Evolutionary conservation across 1,140 invertebrate species (phyloP), one percentile per base, ranked within the genome.

Genomic region (Leptinotarsa lineolata): DNA sequence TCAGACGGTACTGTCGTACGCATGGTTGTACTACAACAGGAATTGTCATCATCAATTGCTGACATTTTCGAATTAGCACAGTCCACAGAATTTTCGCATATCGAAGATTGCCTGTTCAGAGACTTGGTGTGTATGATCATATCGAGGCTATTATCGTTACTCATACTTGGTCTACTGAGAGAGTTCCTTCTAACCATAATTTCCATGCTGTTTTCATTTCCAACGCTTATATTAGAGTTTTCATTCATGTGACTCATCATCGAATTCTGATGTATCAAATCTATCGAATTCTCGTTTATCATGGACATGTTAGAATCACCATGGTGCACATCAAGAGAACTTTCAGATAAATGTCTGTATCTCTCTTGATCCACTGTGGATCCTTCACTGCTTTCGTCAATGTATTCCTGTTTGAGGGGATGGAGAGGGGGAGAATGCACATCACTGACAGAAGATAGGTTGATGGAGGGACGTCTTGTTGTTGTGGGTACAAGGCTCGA

Each of bases 311-410:
- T 85, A 11, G 83, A 82, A 66, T 84, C 82, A 11, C 83, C 83
- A 24, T 81, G 80, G 71, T 85, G 82, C 0, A 84, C 83, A 70
- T 85, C 85, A 63, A 86, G 76, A n/a, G 83, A 84, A 76, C 82
- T 85, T 75, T 85, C 81, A 65, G 84, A 82, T 63, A 81, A 76
- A 76, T 82, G 78, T 58, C 83, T 72, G 72, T 80, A 83, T 2
- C 82, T 75, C n/a, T 75, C 79, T 44, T 77, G 76, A 22, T 85
- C 85, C 8, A 86, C 74, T 30, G 89, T 83, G 61, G 88, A 89
- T 72, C 86, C 87, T 68, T 92, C 90, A 75, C 90, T 92, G 72
- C 87, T 90, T 72, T 93, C 92, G 79, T 93, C 92, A 2, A 90
- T 81, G 2, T 90, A 85, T 83, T 93, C 92, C 54, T 91, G 91